Percentiles rank a stretch among this genome's conserved stretches.
Evolutionary conservation across 2,113 vertebrate genomes (phyloP).

Genomic region (Apistogramma diplotaenia): DNA sequence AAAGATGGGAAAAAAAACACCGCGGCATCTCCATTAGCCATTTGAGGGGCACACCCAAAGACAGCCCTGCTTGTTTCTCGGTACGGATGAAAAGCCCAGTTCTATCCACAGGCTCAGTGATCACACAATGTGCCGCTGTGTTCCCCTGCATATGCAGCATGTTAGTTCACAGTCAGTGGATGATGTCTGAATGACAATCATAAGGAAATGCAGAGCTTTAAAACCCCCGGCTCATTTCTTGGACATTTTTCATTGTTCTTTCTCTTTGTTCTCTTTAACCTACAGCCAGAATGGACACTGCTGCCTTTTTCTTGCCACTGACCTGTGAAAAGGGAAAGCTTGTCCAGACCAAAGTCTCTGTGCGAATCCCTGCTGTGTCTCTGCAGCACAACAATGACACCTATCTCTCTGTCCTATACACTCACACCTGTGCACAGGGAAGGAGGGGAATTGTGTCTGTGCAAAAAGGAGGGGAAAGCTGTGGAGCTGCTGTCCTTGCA

Average conservation of each 20-base stretch:
- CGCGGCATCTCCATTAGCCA: background rate
- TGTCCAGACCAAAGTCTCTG: slow-evolving; percentile 8
- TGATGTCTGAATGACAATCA: background rate
- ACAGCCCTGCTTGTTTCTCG: background rate
- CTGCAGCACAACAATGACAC: background rate
- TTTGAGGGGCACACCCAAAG: background rate
- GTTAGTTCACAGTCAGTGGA: background rate
- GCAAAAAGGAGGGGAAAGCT: background rate
- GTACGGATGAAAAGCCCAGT: background rate
- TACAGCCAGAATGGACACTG: background rate
- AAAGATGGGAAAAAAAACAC: slow-evolving; percentile 9
- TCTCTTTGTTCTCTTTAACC: background rate
- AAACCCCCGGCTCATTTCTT: background rate
- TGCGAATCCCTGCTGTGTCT: background rate
- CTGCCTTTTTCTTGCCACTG: background rate
- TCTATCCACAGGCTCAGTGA: slow-evolving; percentile 14
- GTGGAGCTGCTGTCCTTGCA: slow-evolving; percentile 2
- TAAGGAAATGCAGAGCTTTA: background rate
- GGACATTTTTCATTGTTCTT: background rate
- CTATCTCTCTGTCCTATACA: background rate
- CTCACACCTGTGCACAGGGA: background rate
- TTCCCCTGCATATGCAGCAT: background rate
- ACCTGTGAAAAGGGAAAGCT: slow-evolving; percentile 52
- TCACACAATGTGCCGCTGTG: slow-evolving; percentile 30
- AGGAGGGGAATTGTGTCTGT: background rate